Evolutionary conservation across 2,888 invertebrate species (phyloP).

Genomic region (Pollenia angustigena): DNA sequence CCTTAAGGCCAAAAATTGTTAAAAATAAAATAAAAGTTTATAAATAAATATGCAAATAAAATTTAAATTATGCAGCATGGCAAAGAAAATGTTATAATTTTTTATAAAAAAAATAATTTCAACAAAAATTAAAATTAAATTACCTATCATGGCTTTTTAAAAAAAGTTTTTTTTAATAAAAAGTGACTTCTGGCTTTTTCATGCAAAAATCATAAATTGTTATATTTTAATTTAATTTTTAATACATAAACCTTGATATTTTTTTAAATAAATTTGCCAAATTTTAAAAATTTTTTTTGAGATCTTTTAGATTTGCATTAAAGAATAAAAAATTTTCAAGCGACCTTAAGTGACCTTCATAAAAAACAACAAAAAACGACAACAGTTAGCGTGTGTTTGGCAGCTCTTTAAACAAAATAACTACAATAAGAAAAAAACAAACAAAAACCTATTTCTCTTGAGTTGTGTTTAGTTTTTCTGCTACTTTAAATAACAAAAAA

Average conservation of each 20-base stretch:
- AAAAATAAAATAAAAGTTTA: constrained; percentile 46
- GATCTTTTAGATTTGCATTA: constrained; percentile 10
- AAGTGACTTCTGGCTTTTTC: constrained; percentile 46
- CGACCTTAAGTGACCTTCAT: constrained; percentile 73
- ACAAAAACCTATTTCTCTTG: constrained; percentile 41
- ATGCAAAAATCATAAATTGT: neutral
- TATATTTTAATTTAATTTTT: constrained; percentile 21
- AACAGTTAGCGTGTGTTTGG: constrained; percentile 24
- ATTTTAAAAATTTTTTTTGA: neutral
- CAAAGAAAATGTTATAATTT: constrained; percentile 43
- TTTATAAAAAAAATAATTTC: constrained; percentile 12
- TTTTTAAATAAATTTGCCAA: neutral
- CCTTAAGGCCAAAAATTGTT: constrained; percentile 49
- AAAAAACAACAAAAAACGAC: constrained; percentile 33
- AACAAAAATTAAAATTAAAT: constrained; percentile 43
- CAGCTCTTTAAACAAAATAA: constrained; percentile 20
- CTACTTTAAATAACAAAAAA: constrained; percentile 8
- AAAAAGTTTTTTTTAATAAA: neutral
- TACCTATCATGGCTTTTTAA: constrained; percentile 55
- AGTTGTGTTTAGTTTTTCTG: constrained; percentile 38
- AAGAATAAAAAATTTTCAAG: constrained; percentile 53
- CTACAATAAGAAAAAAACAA: neutral
- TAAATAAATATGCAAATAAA: constrained; percentile 56
- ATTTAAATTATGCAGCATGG: constrained; percentile 62
- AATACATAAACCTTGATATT: neutral